Conservation (phyloP, 2,797 vertebrate genomes). For the Peromyscus melanophrys region DNA sequence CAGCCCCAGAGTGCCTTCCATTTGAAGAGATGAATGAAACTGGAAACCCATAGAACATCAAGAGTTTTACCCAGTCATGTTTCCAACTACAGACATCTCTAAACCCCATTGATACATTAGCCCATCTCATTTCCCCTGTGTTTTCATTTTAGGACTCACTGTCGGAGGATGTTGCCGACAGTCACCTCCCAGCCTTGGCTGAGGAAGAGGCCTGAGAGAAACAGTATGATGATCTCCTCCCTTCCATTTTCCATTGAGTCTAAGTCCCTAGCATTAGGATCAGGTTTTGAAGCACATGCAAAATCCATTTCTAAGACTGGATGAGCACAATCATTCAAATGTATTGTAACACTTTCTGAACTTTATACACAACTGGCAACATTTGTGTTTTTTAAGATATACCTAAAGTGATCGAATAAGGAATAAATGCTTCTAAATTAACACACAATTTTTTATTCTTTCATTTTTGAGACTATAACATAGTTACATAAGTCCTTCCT, state of each 20-base stretch:
- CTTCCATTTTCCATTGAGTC: neutral
- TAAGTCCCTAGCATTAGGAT: neutral
- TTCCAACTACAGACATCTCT: constrained; percentile 36
- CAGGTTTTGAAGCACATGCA: neutral
- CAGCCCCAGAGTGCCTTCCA: too few species aligned
- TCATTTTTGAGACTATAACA: neutral
- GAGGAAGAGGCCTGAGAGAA: neutral
- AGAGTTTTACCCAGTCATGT: constrained; percentile 27
- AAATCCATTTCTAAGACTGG: neutral
- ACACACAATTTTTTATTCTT: neutral
- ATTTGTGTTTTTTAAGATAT: neutral
- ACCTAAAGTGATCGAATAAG: constrained; percentile 21
- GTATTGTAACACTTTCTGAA: neutral
- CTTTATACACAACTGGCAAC: neutral
- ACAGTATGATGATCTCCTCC: neutral
- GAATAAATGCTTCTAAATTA: neutral
- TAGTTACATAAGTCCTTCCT: too few species aligned
- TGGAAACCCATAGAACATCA: neutral
- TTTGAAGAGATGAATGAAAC: neutral
- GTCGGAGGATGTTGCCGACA: neutral
- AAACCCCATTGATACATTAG: constrained; percentile 23
- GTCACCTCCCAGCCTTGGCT: neutral
- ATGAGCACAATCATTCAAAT: neutral
- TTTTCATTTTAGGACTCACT: constrained; percentile 16
- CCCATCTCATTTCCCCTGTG: neutral